Conservation (phyloP, 2,113 vertebrate genomes). For the Antigone vipio region DNA sequence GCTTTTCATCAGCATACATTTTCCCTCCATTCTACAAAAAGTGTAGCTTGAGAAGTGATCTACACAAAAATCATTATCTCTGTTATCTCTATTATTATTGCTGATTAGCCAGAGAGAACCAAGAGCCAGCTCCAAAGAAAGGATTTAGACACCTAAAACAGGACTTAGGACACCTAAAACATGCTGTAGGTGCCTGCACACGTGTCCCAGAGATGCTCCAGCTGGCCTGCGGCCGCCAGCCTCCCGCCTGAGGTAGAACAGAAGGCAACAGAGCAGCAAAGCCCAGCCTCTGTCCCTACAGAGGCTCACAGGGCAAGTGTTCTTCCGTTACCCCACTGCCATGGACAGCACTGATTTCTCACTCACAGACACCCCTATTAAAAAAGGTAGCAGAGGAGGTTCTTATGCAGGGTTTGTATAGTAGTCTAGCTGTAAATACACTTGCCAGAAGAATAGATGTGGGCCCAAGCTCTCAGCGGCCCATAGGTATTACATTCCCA, state of each 20-base stretch:
- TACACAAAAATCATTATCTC: background rate
- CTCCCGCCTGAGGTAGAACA: fast-evolving
- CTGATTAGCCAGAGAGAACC: background rate
- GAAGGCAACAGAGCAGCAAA: background rate
- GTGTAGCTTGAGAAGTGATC: background rate
- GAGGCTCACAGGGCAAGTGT: background rate
- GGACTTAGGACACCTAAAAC: background rate
- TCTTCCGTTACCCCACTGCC: background rate
- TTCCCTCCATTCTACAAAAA: background rate
- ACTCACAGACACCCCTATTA: background rate
- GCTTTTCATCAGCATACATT: background rate
- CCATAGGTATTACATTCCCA: background rate
- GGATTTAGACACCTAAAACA: background rate
- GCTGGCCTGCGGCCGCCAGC: background rate
- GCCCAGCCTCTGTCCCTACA: background rate
- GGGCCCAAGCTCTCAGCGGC: background rate
- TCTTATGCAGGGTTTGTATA: background rate
- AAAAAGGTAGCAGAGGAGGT: background rate
- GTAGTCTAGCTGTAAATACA: background rate
- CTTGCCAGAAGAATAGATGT: background rate
- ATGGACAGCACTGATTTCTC: background rate
- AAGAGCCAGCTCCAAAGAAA: background rate
- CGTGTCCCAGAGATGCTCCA: background rate
- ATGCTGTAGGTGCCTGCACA: background rate
- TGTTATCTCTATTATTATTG: background rate